Evolutionary conservation across 2,888 invertebrate genomes (phyloP).

Genomic region (Agrilus mali): DNA sequence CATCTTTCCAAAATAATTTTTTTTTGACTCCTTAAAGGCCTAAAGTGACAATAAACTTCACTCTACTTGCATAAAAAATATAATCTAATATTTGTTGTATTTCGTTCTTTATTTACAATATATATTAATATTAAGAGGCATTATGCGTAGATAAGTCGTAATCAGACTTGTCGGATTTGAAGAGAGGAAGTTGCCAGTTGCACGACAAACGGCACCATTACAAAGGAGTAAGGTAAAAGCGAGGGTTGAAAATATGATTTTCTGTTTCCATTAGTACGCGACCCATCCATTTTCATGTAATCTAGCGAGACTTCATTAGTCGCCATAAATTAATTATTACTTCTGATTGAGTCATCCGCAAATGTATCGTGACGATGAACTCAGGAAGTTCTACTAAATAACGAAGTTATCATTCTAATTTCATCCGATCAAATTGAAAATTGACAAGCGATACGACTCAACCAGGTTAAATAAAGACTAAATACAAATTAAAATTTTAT

Average conservation of each 20-base stretch:
- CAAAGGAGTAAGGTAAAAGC: constrained; percentile 9
- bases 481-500: no score
- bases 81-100: no score
- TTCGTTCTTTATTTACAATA: no score
- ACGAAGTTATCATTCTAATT: neutral
- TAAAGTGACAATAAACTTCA: no score
- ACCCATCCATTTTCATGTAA: constrained; percentile 21
- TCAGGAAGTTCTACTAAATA: constrained; percentile 1
- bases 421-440: neutral
- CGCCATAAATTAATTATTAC: constrained; percentile 35
- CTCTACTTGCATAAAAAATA: no score
- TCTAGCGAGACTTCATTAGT: constrained; percentile 30
- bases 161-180: neutral
- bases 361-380: constrained; percentile 14
- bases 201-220: constrained; percentile 6
- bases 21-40: no score
- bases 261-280: constrained; percentile 18
- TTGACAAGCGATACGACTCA: no score
- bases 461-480: no score
- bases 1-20: no score
- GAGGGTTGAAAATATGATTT: constrained; percentile 17
- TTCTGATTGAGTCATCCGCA: constrained; percentile 34
- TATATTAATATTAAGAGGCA: no score
- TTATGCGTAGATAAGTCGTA: no score
- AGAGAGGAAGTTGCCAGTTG: constrained; percentile 5